phyloP scores from a whole-genome alignment of 2,888 invertebrate species.

The Rhamphomyia laevipes region DNA sequence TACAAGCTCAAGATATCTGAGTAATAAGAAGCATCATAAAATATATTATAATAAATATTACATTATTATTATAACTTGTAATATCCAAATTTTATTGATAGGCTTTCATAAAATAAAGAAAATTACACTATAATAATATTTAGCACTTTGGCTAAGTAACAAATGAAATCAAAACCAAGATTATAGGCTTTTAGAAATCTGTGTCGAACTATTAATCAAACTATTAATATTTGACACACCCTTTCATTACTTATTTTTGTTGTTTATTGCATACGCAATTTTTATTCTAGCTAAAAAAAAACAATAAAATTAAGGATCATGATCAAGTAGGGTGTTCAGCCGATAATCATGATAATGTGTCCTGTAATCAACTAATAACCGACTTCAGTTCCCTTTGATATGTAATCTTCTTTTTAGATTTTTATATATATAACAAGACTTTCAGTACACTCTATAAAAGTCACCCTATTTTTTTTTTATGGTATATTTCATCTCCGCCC shows the following conservation, averaged over 20 bases:
- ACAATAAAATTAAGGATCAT: constrained; percentile 13
- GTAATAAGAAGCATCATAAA: no score
- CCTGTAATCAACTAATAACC: constrained; percentile 42
- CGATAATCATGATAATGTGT: constrained; percentile 41
- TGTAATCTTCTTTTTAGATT: constrained; percentile 13
- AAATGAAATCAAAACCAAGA: no score
- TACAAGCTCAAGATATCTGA: no score
- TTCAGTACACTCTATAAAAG: background rate
- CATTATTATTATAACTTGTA: no score
- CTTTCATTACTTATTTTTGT: constrained; percentile 5
- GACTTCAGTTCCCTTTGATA: constrained; percentile 16
- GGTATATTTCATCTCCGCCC: constrained; percentile 11
- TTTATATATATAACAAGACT: constrained; percentile 7
- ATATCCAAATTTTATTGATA: no score
- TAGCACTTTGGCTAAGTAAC: no score
- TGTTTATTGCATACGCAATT: background rate
- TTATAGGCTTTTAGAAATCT: no score
- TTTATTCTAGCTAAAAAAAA: background rate
- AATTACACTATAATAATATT: no score
- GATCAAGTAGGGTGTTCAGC: constrained; percentile 20
- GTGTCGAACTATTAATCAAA: constrained; percentile 34
- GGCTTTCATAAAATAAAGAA: no score
- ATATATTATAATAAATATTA: no score
- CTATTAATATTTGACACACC: constrained; percentile 29
- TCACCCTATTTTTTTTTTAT: background rate